Percentiles rank a stretch among this genome's conserved stretches.
These are phyloP conservation scores for Galerucella nymphaeae DNA, from an alignment of 2,888 invertebrate species.

Conservation along the genomic window DNA sequence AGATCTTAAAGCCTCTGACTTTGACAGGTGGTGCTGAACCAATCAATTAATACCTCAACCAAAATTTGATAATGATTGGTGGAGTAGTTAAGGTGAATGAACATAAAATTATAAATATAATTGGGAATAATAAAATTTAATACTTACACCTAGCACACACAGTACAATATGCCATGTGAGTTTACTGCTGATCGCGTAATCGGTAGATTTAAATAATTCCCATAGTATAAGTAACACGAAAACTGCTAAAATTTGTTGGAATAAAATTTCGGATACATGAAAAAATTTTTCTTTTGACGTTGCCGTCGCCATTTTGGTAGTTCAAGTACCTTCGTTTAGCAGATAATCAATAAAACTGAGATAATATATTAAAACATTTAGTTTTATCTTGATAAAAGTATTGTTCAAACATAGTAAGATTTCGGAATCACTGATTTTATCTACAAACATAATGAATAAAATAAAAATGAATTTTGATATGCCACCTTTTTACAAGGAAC, in stretches of 20 bases:
- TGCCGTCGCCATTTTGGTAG: constrained; percentile 5
- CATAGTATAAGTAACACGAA: constrained; percentile 48
- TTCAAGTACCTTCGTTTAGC: not conserved
- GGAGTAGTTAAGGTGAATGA: too few relatives aligned
- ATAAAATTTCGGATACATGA: constrained; percentile 43
- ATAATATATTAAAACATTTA: not conserved
- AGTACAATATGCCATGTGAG: constrained; percentile 55
- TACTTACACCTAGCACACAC: constrained; percentile 56
- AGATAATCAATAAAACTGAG: not conserved
- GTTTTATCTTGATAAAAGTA: not conserved
- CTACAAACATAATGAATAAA: too few relatives aligned
- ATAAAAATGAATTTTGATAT: too few relatives aligned
- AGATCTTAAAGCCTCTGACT: too few relatives aligned
- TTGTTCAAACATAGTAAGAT: not conserved
- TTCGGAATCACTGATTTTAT: not conserved
- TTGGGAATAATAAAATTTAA: constrained; percentile 6
- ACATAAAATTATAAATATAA: not conserved
- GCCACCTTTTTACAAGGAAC: too few relatives aligned
- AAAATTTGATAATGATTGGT: too few relatives aligned
- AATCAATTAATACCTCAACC: too few relatives aligned
- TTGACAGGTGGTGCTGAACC: too few relatives aligned
- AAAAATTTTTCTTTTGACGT: constrained; percentile 34
- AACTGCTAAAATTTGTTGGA: constrained; percentile 47
- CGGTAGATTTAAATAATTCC: constrained; percentile 41
- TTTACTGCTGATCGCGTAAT: constrained; percentile 30